Percentiles rank a stretch among this genome's conserved stretches.
phyloP scores from a whole-genome alignment of 2,113 vertebrate species.

The Malurus melanocephalus region DNA sequence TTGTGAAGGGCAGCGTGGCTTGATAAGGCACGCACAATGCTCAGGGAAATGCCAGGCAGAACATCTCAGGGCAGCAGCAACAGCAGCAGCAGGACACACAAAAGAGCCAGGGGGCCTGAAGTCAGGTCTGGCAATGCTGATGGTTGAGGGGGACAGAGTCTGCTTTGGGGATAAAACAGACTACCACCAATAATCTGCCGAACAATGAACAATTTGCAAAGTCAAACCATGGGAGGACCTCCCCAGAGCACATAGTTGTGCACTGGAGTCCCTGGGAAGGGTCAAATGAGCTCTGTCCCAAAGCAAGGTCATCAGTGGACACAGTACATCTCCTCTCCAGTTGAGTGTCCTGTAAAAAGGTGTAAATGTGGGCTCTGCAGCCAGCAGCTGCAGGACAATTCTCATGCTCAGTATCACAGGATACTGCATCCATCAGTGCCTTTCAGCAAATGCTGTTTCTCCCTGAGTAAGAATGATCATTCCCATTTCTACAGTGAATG shows the following conservation, averaged over 20 bases:
- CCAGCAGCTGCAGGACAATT: not conserved
- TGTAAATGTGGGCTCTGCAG: not conserved
- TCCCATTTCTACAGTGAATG: not conserved
- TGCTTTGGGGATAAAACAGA: not conserved
- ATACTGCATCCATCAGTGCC: not conserved
- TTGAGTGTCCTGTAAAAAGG: not conserved
- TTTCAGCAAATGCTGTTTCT: not conserved
- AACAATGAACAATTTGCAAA: not conserved
- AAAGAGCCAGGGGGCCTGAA: not conserved
- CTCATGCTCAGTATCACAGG: not conserved
- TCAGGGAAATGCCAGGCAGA: not conserved
- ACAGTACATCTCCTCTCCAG: not conserved
- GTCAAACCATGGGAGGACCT: not conserved
- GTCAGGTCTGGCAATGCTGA: not conserved
- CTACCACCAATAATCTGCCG: not conserved
- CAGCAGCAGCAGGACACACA: not conserved
- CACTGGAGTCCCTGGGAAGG: not conserved
- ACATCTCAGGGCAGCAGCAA: fast-evolving
- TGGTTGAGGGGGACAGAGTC: not conserved
- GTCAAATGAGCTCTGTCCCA: fast-evolving
- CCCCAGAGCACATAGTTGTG: not conserved
- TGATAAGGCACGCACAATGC: not conserved
- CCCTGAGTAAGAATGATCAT: not conserved
- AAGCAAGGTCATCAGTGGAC: not conserved
- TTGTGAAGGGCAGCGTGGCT: fast-evolving